Base-by-base conservation (phyloP, 2,797 vertebrate species). In the Esox masquinongy region DNA sequence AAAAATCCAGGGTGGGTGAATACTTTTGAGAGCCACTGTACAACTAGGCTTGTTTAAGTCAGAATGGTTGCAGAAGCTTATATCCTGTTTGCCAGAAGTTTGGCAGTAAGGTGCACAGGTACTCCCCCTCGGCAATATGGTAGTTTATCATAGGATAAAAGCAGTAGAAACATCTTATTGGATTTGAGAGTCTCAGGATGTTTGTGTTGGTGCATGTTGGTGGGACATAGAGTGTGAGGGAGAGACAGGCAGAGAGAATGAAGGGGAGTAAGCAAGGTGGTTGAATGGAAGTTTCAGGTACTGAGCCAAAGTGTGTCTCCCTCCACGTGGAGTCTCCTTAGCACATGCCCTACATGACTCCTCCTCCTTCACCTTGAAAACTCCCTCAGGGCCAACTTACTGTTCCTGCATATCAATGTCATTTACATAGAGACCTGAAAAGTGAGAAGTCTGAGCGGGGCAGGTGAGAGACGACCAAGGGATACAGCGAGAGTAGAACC, bases 381-480 rank as follows among this genome's bases (percentile, higher is more conserved):
- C 83, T 84, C 83, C 83, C 86, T 87, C 84, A 85, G 85, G 85
- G 86, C 85, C 39, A 31, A 78, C 51, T 77, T 83, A 80, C 80
- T 82, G 79, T 87, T 84, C 74, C 80, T 82, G 69, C 72, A 80
- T 74, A 70, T 86, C 82, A 75, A 82, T 77, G 68, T 22, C 36
- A 76, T 88, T 91, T 91, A 83, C 85, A 92, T 88, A 76, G 85
- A 80, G 86, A 53, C 78, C 79, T 71, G 79, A 87, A 91, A 86
- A 84, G 82, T 80, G 82, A 86, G 87, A 79, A 76, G 79, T 79
- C 75, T 77, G 80, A 85, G 83, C 76, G 77, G 79, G 78, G 74
- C 86, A 92, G 89, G 89, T 93, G 85, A 92, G 79, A 89, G 56
- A 71, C 5, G 22, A 74, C 80, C 80, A 86, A 81, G 76, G 22